These are phyloP conservation scores for Madoqua kirkii DNA, from an alignment of 2,113 vertebrate genomes.

Conservation along the genomic window DNA sequence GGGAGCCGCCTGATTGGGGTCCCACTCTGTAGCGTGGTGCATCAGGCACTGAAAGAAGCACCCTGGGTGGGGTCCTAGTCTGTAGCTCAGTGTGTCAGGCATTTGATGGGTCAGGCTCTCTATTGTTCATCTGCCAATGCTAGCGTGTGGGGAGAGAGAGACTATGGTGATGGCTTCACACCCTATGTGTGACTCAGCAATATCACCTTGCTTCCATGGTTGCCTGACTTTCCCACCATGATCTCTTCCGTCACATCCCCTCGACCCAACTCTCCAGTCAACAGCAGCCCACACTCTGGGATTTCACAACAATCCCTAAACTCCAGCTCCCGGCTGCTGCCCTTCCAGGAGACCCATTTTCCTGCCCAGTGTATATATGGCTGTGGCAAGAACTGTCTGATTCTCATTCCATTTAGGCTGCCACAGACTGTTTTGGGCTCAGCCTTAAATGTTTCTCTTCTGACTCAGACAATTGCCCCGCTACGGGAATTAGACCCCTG, in stretches of 20 bases:
- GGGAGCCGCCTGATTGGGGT: fast-evolving
- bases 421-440: not conserved
- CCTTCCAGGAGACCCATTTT: not conserved
- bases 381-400: not conserved
- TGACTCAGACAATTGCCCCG: not conserved
- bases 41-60: not conserved
- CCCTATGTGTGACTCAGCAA: not conserved
- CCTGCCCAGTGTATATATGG: not conserved
- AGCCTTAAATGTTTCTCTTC: not conserved
- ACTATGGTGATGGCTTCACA: not conserved
- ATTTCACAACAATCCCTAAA: not conserved
- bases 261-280: not conserved
- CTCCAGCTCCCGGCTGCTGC: not conserved
- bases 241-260: not conserved
- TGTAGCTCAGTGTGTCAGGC: not conserved
- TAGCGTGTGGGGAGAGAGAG: not conserved
- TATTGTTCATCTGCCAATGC: not conserved
- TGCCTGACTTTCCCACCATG: not conserved
- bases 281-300: fast-evolving
- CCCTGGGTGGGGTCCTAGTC: not conserved
- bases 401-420: not conserved
- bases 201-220: not conserved
- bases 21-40: not conserved
- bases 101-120: not conserved
- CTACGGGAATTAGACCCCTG: not conserved